Conservation (phyloP, 2,113 vertebrate species). For the Thunnus thynnus region DNA sequence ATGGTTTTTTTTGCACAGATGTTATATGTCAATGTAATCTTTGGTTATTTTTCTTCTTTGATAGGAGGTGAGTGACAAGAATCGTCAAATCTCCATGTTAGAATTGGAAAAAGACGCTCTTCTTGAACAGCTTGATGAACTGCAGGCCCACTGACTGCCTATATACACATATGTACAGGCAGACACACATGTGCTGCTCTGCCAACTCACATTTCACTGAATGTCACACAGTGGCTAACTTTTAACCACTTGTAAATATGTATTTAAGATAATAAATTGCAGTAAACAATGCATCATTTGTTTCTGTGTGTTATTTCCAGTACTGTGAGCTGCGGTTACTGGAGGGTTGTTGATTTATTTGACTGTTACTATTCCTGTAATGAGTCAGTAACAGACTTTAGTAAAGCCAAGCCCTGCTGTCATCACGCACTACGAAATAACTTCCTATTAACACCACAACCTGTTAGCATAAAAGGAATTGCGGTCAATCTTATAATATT, state of each 20-base stretch:
- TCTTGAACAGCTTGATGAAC: conserved; percentile 64
- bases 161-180: conserved; percentile 1
- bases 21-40: not conserved
- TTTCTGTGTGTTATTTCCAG: not conserved
- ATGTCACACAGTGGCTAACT: not conserved
- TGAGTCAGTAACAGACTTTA: conserved; percentile 3
- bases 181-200: not conserved
- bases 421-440: no score
- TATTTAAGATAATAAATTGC: conserved; percentile 70
- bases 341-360: not conserved
- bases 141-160: conserved; percentile 40
- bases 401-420: not conserved
- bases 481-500: no score
- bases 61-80: conserved; percentile 79
- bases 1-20: not conserved
- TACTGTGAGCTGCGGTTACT: not conserved
- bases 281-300: conserved; percentile 1
- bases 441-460: no score
- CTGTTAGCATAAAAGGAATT: no score
- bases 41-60: conserved; percentile 6
- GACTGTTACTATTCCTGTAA: not conserved
- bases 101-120: conserved; percentile 78
- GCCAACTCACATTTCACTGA: conserved; percentile 16
- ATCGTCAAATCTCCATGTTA: conserved; percentile 77
- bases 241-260: conserved; percentile 74